Conservation (phyloP, 2,888 invertebrate genomes). For the Pantelozetes paolii region DNA sequence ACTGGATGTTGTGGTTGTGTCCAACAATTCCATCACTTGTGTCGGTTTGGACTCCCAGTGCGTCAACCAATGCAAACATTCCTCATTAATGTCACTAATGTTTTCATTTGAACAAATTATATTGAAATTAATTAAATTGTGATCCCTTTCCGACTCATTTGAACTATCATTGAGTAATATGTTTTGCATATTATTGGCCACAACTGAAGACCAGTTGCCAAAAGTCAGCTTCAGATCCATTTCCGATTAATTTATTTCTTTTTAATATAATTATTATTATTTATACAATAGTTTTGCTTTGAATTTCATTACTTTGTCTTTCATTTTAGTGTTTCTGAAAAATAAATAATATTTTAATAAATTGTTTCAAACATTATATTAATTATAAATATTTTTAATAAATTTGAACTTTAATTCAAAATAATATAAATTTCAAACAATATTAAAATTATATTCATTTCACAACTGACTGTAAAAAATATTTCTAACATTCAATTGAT, state of each 20-base stretch:
- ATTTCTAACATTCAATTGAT: no score
- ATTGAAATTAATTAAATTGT: not conserved
- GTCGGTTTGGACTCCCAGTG: constrained; percentile 16
- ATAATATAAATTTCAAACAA: no score
- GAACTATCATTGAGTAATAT: constrained; percentile 3
- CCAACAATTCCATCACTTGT: not conserved
- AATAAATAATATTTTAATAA: no score
- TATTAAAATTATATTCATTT: no score
- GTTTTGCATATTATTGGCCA: not conserved
- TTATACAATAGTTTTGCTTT: no score
- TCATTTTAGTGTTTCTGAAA: no score
- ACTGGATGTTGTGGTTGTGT: not conserved
- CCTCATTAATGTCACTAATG: constrained; percentile 28
- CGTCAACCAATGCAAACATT: constrained; percentile 26
- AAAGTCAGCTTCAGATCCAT: not conserved
- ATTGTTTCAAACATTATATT: no score
- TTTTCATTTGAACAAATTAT: constrained; percentile 17
- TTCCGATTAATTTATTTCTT: not conserved
- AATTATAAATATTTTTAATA: no score
- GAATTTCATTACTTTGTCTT: no score
- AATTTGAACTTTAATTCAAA: no score
- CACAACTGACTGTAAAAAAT: no score
- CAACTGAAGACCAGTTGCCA: constrained; percentile 2
- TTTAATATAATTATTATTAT: no score
- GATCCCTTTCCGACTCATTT: constrained; percentile 13